Conservation (phyloP, 2,888 invertebrate genomes). For the Congeria kusceri region DNA sequence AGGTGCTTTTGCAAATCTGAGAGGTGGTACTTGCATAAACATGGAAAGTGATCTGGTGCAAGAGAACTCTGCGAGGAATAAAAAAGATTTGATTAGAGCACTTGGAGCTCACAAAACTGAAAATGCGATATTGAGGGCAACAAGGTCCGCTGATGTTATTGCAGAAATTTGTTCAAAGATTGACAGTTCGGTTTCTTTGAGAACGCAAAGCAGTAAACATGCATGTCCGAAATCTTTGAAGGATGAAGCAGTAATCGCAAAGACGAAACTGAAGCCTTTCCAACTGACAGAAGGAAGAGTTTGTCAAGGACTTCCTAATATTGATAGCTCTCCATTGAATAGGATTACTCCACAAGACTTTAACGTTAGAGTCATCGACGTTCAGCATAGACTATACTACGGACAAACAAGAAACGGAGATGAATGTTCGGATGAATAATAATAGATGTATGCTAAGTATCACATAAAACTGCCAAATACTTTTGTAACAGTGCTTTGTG, state of each 20-base stretch:
- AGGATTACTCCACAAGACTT: too few relatives aligned
- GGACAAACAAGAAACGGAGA: too few relatives aligned
- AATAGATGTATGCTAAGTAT: too few relatives aligned
- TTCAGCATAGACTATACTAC: too few relatives aligned
- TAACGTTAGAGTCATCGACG: too few relatives aligned
- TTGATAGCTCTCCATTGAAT: too few relatives aligned
- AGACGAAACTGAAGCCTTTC: constrained; percentile 1
- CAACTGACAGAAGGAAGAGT: constrained; percentile 1
- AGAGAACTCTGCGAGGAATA: constrained; percentile 34
- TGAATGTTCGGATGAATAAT: too few relatives aligned
- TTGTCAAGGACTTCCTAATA: constrained; percentile 12
- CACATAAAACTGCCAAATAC: too few relatives aligned
- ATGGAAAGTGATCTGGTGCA: constrained; percentile 48
- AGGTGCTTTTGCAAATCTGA: constrained; percentile 41
- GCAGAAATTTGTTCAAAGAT: not conserved
- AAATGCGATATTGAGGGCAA: constrained; percentile 23
- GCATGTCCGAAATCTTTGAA: not conserved
- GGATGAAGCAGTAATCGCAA: not conserved
- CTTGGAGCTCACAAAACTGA: constrained; percentile 43
- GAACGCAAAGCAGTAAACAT: not conserved
- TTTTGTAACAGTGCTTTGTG: too few relatives aligned
- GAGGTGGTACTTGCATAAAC: constrained; percentile 30
- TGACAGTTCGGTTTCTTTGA: not conserved
- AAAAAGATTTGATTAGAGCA: constrained; percentile 38
- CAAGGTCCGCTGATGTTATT: constrained; percentile 12